phyloP scores from a whole-genome alignment of 2,888 invertebrate genomes.

The Petrolisthes cinctipes region DNA sequence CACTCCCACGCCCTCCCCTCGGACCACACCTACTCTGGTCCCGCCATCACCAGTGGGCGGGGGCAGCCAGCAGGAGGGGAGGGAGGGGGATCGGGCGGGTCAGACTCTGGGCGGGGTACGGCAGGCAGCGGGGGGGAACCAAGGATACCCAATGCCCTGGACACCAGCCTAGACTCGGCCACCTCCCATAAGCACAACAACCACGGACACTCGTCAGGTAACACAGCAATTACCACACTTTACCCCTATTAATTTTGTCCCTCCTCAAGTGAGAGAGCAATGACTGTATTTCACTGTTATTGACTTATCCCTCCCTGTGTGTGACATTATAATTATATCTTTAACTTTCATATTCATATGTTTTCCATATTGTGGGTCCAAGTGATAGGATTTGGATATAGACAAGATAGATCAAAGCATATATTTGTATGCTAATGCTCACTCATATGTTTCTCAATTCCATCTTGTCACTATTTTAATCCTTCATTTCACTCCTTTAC shows the following conservation, averaged over 20 bases:
- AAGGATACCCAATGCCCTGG: constrained; percentile 44
- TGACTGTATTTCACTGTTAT: background rate
- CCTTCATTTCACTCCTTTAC: too few relatives aligned
- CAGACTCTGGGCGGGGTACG: constrained; percentile 64
- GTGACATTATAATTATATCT: too few relatives aligned
- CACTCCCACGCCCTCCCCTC: constrained; percentile 51
- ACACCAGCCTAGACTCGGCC: constrained; percentile 65
- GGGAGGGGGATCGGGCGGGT: constrained; percentile 47
- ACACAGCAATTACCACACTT: background rate
- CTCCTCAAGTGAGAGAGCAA: background rate
- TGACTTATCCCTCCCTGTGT: too few relatives aligned
- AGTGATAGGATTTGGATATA: too few relatives aligned
- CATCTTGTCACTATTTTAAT: too few relatives aligned
- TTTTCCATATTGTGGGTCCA: too few relatives aligned
- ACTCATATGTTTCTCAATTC: too few relatives aligned
- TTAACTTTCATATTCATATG: background rate
- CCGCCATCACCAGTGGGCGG: constrained; percentile 37
- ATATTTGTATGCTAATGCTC: too few relatives aligned
- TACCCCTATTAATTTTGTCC: too few relatives aligned
- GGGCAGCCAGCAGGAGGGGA: constrained; percentile 36
- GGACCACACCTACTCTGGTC: constrained; percentile 59
- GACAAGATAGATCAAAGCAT: too few relatives aligned
- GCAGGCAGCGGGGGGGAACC: constrained; percentile 55
- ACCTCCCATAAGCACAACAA: constrained; percentile 47
- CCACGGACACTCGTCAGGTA: constrained; percentile 65